Percentiles rank a stretch among this genome's conserved stretches.
phyloP scores from a whole-genome alignment of 2,888 invertebrate genomes.

The Pristionchus exspectatus region DNA sequence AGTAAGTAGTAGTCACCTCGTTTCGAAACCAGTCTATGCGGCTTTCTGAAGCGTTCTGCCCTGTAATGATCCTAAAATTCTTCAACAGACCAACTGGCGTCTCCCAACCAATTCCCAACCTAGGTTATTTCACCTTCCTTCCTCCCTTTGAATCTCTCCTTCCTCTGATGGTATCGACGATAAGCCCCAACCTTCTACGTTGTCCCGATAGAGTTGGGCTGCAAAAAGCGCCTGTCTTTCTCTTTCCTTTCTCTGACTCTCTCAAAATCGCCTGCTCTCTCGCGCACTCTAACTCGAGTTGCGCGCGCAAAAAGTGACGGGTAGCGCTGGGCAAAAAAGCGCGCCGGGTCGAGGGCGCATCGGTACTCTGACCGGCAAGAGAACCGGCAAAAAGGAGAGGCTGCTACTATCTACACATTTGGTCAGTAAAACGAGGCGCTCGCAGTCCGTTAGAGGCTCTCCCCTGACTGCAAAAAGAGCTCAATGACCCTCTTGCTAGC shows the following conservation, averaged over 20 bases:
- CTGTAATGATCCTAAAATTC: neutral
- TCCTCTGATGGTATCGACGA: neutral
- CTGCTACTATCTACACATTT: constrained; percentile 38
- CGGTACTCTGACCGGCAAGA: neutral
- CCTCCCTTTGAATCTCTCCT: neutral
- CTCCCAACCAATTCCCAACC: neutral
- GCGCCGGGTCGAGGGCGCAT: neutral
- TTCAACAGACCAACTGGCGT: neutral
- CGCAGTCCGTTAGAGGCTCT: neutral
- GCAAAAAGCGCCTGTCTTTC: neutral
- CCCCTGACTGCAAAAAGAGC: neutral
- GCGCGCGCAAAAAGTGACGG: neutral
- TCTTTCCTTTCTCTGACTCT: neutral
- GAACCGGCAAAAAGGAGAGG: neutral
- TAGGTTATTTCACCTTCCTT: neutral
- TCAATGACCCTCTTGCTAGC: neutral
- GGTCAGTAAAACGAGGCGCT: constrained; percentile 28
- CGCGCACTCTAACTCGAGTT: neutral
- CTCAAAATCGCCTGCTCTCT: neutral
- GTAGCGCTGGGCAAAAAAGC: neutral
- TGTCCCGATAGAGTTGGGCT: neutral
- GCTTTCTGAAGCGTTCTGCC: neutral
- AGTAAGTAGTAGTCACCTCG: too few species aligned
- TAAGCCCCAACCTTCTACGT: neutral
- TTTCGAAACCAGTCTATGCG: too few species aligned